Evolutionary conservation across 2,797 vertebrate genomes (phyloP).

Genomic region (Sciurus vulgaris): DNA sequence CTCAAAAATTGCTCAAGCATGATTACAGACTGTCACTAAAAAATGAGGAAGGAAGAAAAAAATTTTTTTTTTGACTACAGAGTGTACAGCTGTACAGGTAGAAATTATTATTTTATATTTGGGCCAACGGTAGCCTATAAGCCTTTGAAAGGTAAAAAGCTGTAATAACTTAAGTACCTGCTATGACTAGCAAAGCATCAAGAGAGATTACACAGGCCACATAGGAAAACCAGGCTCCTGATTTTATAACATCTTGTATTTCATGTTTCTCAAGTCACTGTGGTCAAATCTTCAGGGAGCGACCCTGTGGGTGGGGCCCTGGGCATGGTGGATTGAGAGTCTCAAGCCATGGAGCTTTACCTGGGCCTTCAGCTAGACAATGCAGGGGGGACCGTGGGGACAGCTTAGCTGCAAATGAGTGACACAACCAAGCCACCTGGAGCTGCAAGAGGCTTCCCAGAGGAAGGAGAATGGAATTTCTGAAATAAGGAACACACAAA

Average conservation of each 20-base stretch:
- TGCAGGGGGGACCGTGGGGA: not conserved
- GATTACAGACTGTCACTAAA: constrained; percentile 78
- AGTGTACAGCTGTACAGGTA: not conserved
- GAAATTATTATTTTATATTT: constrained; percentile 81
- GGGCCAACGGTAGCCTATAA: constrained; percentile 38
- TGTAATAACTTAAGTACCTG: constrained; percentile 69
- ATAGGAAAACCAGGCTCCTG: not conserved
- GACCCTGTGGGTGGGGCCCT: not conserved
- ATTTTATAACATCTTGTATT: not conserved
- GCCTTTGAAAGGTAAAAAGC: constrained; percentile 74
- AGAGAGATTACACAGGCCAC: not conserved
- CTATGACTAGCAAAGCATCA: constrained; percentile 49
- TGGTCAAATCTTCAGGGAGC: not conserved
- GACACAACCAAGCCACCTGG: not conserved
- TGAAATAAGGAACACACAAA: not conserved
- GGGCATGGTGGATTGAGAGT: not conserved
- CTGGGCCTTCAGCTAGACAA: not conserved
- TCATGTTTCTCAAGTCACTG: not conserved
- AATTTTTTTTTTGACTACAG: constrained; percentile 43
- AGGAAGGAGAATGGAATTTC: not conserved
- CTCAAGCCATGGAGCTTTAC: not conserved
- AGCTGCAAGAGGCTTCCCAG: not conserved
- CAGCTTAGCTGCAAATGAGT: not conserved
- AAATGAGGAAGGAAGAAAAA: constrained; percentile 76
- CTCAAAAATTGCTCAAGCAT: constrained; percentile 69